A percentile compares a stretch with the other conserved stretches of the same genome.
Conservation (phyloP, 1,140 invertebrate genomes). For the Aethina tumida region DNA sequence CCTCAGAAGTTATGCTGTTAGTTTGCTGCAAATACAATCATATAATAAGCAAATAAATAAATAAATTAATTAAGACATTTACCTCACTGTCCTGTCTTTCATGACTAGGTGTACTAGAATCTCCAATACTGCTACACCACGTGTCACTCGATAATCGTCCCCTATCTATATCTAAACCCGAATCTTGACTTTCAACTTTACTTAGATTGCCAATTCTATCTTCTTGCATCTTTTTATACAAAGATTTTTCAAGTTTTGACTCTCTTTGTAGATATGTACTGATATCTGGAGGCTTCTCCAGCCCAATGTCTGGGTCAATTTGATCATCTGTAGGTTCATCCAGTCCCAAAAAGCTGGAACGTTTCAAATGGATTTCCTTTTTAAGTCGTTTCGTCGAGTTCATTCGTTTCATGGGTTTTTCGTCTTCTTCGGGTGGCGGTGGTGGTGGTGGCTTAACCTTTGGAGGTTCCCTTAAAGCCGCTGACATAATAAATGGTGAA, state of each 20-base stretch:
- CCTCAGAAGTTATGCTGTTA: slow-evolving; percentile 43
- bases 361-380: slow-evolving; percentile 71
- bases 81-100: slow-evolving; percentile 66
- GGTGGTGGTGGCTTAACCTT: slow-evolving; percentile 82
- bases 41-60: not conserved
- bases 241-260: slow-evolving; percentile 63
- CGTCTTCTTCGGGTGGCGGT: slow-evolving; percentile 45
- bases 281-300: slow-evolving; percentile 70
- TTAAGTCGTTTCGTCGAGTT: slow-evolving; percentile 79
- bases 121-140: slow-evolving; percentile 50
- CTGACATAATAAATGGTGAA: slow-evolving; percentile 37
- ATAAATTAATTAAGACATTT: slow-evolving; percentile 8
- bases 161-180: slow-evolving; percentile 61
- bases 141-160: slow-evolving; percentile 43
- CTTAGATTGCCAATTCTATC: slow-evolving; percentile 22
- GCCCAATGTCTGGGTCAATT: slow-evolving; percentile 52
- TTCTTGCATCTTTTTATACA: slow-evolving; percentile 48
- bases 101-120: slow-evolving; percentile 54
- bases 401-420: slow-evolving; percentile 49
- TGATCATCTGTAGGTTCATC: slow-evolving; percentile 60
- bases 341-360: slow-evolving; percentile 77
- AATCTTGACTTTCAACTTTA: slow-evolving; percentile 55
- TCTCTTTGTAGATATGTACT: slow-evolving; percentile 68
- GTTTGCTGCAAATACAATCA: slow-evolving; percentile 24
- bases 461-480: slow-evolving; percentile 60